Conservation (phyloP, 2,113 vertebrate species). For the Apteryx owenii region DNA sequence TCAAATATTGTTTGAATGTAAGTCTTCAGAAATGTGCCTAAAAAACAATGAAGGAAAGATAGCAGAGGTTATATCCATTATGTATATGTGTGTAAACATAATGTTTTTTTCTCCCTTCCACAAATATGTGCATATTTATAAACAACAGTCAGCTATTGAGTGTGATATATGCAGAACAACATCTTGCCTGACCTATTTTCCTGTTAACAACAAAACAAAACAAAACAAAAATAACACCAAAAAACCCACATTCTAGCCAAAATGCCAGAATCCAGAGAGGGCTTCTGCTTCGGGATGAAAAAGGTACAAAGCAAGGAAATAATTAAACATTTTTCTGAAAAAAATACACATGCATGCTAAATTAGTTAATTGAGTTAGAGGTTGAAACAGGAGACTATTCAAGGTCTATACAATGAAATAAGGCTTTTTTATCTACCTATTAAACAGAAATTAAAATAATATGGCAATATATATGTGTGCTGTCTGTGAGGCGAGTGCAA, state of each 20-base stretch:
- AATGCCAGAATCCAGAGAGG: neutral
- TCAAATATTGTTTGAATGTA: neutral
- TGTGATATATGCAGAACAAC: neutral
- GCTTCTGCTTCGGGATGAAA: conserved; percentile 1
- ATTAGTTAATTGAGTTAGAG: conserved; percentile 5
- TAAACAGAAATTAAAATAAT: conserved; percentile 42
- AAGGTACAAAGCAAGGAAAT: conserved; percentile 18
- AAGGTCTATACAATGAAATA: neutral
- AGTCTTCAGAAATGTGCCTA: neutral
- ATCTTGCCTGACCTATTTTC: neutral
- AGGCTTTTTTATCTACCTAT: neutral
- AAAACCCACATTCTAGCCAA: neutral
- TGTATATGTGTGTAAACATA: neutral
- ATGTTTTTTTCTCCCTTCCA: neutral
- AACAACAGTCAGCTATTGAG: neutral
- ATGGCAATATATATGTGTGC: neutral
- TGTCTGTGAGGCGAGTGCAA: neutral
- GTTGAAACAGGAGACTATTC: neutral
- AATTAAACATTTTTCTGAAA: neutral
- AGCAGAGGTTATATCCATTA: neutral
- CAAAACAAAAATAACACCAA: neutral
- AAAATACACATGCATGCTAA: neutral
- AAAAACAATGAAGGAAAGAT: neutral
- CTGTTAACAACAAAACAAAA: neutral
- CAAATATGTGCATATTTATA: neutral